Conservation (phyloP, 2,797 vertebrate genomes). For the Rhincodon typus region DNA sequence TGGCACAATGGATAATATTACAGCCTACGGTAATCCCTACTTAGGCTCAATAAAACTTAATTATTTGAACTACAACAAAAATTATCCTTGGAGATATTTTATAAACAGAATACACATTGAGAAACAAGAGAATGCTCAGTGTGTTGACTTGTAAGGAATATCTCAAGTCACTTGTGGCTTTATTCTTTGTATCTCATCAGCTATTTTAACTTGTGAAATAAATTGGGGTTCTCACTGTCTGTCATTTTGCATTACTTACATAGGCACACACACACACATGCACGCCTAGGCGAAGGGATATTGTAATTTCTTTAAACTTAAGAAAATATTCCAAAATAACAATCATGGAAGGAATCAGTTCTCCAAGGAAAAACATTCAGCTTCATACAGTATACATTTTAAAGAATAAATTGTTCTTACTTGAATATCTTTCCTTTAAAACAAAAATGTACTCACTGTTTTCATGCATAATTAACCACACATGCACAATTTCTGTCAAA, state of each 20-base stretch:
- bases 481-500: conserved; percentile 38
- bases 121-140: neutral
- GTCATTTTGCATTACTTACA: conserved; percentile 3
- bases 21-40: neutral
- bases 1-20: conserved; percentile 18
- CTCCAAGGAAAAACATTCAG: conserved; percentile 28
- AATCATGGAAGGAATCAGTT: conserved; percentile 29
- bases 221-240: neutral
- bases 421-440: conserved; percentile 26
- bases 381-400: conserved; percentile 36
- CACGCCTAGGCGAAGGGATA: neutral
- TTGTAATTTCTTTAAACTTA: conserved; percentile 23
- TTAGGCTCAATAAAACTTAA: neutral
- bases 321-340: conserved; percentile 33
- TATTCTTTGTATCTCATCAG: conserved; percentile 16
- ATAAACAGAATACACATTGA: neutral
- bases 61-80: conserved; percentile 4
- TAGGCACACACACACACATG: neutral
- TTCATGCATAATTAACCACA: conserved; percentile 36
- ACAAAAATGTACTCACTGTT: conserved; percentile 34
- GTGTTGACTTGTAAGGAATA: neutral
- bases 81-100: neutral
- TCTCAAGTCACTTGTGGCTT: conserved; percentile 11
- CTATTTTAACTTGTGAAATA: conserved; percentile 1
- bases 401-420: conserved; percentile 36